Conservation (phyloP, 2,113 vertebrate species). For the Podilymbus podiceps region DNA sequence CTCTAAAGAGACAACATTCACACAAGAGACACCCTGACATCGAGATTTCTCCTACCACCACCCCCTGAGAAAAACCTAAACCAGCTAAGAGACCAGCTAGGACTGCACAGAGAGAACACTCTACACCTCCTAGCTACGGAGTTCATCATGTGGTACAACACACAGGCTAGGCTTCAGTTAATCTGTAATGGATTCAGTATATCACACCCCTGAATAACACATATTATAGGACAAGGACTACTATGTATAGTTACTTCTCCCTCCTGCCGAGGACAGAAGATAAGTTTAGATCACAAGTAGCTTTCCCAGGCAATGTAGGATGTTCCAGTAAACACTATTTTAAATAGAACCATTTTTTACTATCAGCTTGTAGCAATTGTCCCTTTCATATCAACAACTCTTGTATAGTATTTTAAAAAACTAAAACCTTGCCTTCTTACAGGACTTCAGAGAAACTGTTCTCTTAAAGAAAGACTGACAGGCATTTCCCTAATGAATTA, state of each 20-base stretch:
- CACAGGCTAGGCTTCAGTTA: background rate
- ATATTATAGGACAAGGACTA: background rate
- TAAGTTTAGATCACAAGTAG: background rate
- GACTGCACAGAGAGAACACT: background rate
- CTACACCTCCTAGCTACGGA: background rate
- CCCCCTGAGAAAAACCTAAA: background rate
- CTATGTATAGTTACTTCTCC: background rate
- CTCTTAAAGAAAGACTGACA: too few species aligned
- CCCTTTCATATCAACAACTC: background rate
- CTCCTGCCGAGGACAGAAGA: background rate
- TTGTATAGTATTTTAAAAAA: too few species aligned
- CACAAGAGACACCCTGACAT: background rate
- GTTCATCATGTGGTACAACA: background rate
- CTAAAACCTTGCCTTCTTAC: too few species aligned
- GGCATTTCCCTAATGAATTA: too few species aligned
- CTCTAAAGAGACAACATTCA: background rate
- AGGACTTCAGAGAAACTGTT: too few species aligned
- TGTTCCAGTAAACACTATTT: background rate
- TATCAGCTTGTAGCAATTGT: background rate
- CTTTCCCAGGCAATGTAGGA: background rate
- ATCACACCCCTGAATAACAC: background rate
- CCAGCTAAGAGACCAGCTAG: background rate
- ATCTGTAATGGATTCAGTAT: background rate
- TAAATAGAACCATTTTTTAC: background rate
- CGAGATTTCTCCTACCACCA: background rate